phyloP scores from a whole-genome alignment of 2,797 vertebrate species.

The Tolypeutes matacus region DNA sequence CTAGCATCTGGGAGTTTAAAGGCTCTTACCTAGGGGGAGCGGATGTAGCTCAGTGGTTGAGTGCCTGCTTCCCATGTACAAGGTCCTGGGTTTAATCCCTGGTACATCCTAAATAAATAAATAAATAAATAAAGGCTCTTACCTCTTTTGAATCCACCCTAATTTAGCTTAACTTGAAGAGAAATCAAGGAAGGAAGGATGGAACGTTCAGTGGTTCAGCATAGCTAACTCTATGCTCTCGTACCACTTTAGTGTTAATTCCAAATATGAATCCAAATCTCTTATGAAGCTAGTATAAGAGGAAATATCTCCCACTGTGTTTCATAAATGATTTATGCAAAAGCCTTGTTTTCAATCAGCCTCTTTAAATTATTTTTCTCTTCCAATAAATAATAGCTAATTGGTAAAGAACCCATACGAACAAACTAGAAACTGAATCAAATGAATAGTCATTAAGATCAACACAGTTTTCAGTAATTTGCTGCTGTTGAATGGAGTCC shows the following conservation, averaged over 20 bases:
- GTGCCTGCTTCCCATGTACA: too few relatives aligned
- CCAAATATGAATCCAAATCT: conserved; percentile 15
- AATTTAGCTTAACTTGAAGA: not conserved
- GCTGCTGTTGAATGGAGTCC: conserved; percentile 66
- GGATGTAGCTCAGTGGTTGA: too few relatives aligned
- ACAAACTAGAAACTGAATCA: conserved; percentile 70
- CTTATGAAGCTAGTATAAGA: not conserved
- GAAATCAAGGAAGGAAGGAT: not conserved
- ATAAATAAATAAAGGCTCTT: not conserved
- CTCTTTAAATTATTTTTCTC: conserved; percentile 73
- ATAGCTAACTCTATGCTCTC: not conserved
- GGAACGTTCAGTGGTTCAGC: not conserved
- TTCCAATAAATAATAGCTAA: conserved; percentile 70
- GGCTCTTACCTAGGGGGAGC: not conserved
- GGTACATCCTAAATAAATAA: too few relatives aligned
- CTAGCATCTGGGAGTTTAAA: not conserved
- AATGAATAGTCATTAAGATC: conserved; percentile 72
- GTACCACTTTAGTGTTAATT: not conserved
- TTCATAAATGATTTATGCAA: conserved; percentile 72
- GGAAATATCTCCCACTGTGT: conserved; percentile 44
- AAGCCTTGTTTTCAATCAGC: conserved; percentile 36
- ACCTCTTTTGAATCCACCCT: not conserved
- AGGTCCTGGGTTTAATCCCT: too few relatives aligned
- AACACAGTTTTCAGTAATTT: conserved; percentile 75
- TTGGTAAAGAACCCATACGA: conserved; percentile 69